phyloP scores from a whole-genome alignment of 2,797 vertebrate genomes.

The Salmo trutta region DNA sequence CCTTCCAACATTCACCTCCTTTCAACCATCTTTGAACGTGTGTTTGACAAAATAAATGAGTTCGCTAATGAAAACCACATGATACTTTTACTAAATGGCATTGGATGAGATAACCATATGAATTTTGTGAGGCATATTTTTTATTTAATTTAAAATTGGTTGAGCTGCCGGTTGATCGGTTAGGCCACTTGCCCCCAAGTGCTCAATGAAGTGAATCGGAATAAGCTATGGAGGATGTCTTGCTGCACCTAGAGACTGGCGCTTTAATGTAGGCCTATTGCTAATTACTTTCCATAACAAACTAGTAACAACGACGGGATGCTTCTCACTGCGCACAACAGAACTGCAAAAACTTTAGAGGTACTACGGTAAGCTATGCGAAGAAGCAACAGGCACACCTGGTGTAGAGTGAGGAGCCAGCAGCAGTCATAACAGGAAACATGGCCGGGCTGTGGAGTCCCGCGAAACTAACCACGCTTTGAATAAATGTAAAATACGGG shows the following conservation, averaged over 20 bases:
- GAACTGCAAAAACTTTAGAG: constrained; percentile 16
- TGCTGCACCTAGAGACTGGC: not conserved
- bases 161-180: too few relatives aligned
- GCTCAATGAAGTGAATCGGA: not conserved
- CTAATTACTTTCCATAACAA: not conserved
- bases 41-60: too few relatives aligned
- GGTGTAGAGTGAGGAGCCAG: constrained; percentile 32
- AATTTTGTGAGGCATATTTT: too few relatives aligned
- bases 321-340: not conserved
- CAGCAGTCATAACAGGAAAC: constrained; percentile 48
- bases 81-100: too few relatives aligned
- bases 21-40: too few relatives aligned
- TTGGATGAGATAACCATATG: too few relatives aligned
- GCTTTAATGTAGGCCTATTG: not conserved
- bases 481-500: not conserved
- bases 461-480: constrained; percentile 9
- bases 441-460: constrained; percentile 9
- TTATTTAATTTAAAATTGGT: too few relatives aligned
- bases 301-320: not conserved
- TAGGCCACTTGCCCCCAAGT: too few relatives aligned
- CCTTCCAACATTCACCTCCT: too few relatives aligned
- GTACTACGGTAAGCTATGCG: constrained; percentile 38
- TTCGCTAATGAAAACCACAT: too few relatives aligned
- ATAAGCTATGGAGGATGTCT: not conserved
- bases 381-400: constrained; percentile 33